Percentiles rank a stretch among this genome's conserved stretches.
phyloP scores from a whole-genome alignment of 1,140 invertebrate genomes.

The Mycetomoellerius zeteki region DNA sequence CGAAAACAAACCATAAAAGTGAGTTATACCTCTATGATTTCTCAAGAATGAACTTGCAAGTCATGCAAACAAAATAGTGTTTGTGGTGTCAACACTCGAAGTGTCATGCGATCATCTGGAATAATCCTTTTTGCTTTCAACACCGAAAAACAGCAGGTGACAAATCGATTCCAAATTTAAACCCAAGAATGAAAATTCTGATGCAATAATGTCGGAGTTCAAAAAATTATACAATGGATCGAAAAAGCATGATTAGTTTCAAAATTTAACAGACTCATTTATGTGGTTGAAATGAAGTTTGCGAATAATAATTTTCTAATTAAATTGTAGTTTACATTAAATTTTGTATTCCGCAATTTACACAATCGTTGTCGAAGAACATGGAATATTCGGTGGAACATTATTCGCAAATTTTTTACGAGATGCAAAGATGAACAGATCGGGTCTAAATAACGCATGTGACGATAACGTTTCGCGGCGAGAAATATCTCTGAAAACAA shows the following conservation, averaged over 20 bases:
- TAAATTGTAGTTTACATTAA: not conserved
- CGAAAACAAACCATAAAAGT: not conserved
- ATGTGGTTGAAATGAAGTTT: not conserved
- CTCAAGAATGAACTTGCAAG: not conserved
- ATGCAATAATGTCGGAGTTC: not conserved
- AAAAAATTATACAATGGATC: not conserved
- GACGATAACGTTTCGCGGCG: not conserved
- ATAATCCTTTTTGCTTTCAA: not conserved
- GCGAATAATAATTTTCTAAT: constrained; percentile 11
- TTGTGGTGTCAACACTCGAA: not conserved
- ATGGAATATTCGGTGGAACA: not conserved
- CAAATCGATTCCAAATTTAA: not conserved
- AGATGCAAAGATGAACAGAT: not conserved
- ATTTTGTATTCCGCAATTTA: not conserved
- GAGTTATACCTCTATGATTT: not conserved
- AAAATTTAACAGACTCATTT: not conserved
- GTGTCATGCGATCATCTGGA: not conserved
- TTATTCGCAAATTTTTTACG: not conserved
- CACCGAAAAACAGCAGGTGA: not conserved
- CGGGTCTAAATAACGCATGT: not conserved
- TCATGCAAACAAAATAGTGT: not conserved
- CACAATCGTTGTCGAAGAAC: not conserved
- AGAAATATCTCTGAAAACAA: constrained; percentile 45
- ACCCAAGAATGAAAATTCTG: not conserved
- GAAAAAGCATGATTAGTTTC: not conserved